Percentiles rank a stretch among this genome's conserved stretches.
Evolutionary conservation across 2,888 invertebrate species (phyloP).

Genomic region (Anoplius nigerrimus): DNA sequence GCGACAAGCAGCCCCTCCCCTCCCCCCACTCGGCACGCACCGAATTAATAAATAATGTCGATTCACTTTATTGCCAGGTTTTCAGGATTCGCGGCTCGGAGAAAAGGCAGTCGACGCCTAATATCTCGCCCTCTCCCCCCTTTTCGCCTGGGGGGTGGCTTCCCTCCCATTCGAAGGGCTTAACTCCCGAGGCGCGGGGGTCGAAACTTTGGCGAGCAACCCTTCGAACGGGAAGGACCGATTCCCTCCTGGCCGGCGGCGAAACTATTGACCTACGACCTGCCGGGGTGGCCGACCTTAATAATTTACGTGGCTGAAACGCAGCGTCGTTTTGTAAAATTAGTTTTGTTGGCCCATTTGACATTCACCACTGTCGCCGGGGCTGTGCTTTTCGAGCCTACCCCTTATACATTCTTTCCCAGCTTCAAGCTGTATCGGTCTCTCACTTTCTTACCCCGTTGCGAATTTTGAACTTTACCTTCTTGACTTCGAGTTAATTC

Average conservation of each 20-base stretch:
- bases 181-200: slow-evolving; percentile 46
- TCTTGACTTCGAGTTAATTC: no score
- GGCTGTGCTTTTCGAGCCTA: neutral
- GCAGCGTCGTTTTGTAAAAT: slow-evolving; percentile 62
- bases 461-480: neutral
- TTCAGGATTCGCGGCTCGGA: slow-evolving; percentile 39
- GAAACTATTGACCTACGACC: slow-evolving; percentile 29
- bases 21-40: slow-evolving; percentile 31
- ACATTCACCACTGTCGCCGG: slow-evolving; percentile 36
- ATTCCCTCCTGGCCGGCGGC: neutral
- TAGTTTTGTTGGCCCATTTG: slow-evolving; percentile 61
- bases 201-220: slow-evolving; percentile 42
- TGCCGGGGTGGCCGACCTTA: slow-evolving; percentile 36
- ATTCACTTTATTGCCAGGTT: slow-evolving; percentile 50
- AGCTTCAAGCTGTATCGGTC: no score
- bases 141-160: slow-evolving; percentile 7
- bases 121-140: slow-evolving; percentile 38
- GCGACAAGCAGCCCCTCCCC: neutral
- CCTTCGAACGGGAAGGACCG: neutral
- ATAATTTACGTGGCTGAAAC: slow-evolving; percentile 62
- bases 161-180: slow-evolving; percentile 30
- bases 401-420: no score
- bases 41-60: slow-evolving; percentile 59
- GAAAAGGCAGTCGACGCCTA: slow-evolving; percentile 17
- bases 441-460: neutral